A percentile compares a stretch with the other conserved stretches of the same genome.
These are phyloP conservation scores for Pygathrix nemaeus DNA, from an alignment of 2,113 vertebrate genomes.

Conservation along the genomic window DNA sequence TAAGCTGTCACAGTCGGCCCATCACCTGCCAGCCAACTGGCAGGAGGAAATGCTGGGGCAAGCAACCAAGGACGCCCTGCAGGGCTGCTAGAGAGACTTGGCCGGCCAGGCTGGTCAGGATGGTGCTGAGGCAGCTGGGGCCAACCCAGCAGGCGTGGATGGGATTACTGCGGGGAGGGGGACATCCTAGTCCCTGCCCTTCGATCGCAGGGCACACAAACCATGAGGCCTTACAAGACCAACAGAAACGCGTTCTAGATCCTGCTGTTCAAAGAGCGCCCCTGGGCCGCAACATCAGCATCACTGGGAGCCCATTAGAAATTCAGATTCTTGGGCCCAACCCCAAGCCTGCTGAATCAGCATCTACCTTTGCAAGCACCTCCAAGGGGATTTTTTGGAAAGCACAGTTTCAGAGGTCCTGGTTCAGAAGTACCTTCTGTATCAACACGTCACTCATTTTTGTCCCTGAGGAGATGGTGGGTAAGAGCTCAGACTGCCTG, in stretches of 20 bases:
- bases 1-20: slow-evolving; percentile 56
- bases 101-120: background rate
- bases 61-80: slow-evolving; percentile 21
- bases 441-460: background rate
- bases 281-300: background rate
- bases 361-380: background rate
- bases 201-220: background rate
- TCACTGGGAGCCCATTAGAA: background rate
- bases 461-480: background rate
- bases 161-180: background rate
- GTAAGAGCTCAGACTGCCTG: background rate
- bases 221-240: background rate
- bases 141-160: background rate
- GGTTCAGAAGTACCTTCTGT: background rate
- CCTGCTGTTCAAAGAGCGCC: background rate
- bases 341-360: background rate
- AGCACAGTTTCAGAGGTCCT: background rate
- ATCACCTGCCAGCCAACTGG: slow-evolving; percentile 68
- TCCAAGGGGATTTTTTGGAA: background rate
- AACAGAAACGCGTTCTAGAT: background rate
- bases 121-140: background rate
- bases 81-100: background rate
- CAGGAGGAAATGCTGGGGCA: slow-evolving; percentile 51
- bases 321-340: background rate
- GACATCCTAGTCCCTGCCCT: background rate